phyloP scores from a whole-genome alignment of 2,113 vertebrate species.

The Vireo altiloquus region DNA sequence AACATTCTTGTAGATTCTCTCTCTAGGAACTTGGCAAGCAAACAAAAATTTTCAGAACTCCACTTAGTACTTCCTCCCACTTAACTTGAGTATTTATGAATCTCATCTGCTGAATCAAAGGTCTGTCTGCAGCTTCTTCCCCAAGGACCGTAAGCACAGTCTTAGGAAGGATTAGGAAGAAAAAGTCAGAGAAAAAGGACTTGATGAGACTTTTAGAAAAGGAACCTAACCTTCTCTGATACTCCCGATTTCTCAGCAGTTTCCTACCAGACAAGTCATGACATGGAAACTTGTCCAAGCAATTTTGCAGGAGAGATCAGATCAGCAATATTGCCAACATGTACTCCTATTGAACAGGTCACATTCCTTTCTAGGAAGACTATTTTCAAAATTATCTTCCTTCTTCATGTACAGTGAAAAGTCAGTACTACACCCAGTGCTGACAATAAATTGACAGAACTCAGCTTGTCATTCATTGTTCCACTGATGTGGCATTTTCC shows the following conservation, averaged over 20 bases:
- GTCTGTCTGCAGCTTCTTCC: not conserved
- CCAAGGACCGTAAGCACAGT: not conserved
- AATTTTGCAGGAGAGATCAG: not conserved
- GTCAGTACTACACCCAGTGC: not conserved
- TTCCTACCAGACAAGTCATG: not conserved
- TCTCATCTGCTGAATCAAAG: not conserved
- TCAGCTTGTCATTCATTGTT: not conserved
- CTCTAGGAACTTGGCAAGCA: slow-evolving; percentile 32
- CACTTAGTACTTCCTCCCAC: not conserved
- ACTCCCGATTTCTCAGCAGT: not conserved
- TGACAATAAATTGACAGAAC: not conserved
- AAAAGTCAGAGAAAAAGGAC: not conserved
- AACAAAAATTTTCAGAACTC: slow-evolving; percentile 13
- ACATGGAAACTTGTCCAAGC: not conserved
- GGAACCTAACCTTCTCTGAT: not conserved
- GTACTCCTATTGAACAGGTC: not conserved
- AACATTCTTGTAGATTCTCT: not conserved
- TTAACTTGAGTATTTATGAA: not conserved
- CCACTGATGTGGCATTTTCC: not conserved
- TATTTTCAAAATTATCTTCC: not conserved
- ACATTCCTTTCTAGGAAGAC: not conserved
- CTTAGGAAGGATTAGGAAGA: not conserved
- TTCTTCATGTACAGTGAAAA: not conserved
- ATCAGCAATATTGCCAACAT: not conserved
- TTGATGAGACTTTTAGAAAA: not conserved